Evolutionary conservation across 2,888 invertebrate genomes (phyloP).

Genomic region (Amiota minor): DNA sequence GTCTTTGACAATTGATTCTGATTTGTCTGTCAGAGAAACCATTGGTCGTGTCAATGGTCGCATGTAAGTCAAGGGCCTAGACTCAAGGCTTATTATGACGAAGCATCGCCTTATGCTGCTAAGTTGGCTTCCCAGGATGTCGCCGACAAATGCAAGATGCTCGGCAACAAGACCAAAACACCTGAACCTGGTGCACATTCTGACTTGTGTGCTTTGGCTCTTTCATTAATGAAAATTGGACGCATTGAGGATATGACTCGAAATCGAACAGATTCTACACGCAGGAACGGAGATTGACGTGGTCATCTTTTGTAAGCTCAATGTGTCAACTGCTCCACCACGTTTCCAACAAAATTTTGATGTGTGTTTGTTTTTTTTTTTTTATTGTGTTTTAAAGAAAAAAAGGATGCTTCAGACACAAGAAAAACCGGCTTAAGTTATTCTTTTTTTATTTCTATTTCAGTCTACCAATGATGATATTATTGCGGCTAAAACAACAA

Average conservation of each 20-base stretch:
- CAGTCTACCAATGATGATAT: no score
- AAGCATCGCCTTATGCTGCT: constrained; percentile 99
- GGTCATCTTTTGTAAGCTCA: constrained; percentile 95
- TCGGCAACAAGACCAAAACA: constrained; percentile 98
- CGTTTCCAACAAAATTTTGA: neutral
- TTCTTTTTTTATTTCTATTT: no score
- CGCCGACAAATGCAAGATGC: constrained; percentile 96
- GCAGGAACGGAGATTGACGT: constrained; percentile 99
- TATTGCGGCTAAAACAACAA: no score
- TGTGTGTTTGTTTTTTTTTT: constrained; percentile 14
- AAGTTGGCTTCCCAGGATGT: constrained; percentile 99
- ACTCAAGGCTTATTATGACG: constrained; percentile 99
- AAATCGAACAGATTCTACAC: constrained; percentile 98
- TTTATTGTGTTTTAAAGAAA: neutral
- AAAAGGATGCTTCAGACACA: no score
- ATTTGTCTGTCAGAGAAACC: constrained; percentile 96
- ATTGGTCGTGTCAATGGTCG: constrained; percentile 96
- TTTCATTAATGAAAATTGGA: constrained; percentile 99
- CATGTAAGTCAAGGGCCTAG: constrained; percentile 99
- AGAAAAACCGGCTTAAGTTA: no score
- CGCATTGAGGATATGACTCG: constrained; percentile 99
- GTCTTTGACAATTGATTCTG: constrained; percentile 99
- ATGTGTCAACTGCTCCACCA: neutral
- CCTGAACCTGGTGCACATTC: constrained; percentile 99
- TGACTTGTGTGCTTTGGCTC: constrained; percentile 96